Evolutionary conservation across 2,113 vertebrate genomes (phyloP).

Genomic region (Thunnus thynnus): DNA sequence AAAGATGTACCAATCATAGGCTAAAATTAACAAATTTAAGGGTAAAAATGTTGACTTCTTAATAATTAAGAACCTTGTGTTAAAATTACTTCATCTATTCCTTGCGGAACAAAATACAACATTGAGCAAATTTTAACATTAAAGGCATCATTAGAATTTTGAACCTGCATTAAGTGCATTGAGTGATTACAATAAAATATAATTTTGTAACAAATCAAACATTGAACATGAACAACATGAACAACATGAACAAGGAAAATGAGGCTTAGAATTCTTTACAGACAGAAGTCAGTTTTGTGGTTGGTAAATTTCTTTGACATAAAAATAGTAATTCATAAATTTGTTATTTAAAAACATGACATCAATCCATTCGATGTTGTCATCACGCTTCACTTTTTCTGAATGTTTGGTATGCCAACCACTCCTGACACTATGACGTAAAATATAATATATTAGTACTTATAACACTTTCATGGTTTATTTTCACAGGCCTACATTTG

Average conservation of each 20-base stretch:
- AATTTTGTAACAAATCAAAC: constrained; percentile 50
- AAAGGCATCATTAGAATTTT: constrained; percentile 47
- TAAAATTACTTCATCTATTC: constrained; percentile 52
- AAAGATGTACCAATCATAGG: constrained; percentile 80
- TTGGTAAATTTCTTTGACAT: constrained; percentile 24
- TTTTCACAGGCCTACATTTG: constrained; percentile 54
- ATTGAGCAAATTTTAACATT: constrained; percentile 18
- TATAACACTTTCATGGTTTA: constrained; percentile 77
- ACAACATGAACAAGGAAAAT: constrained; percentile 26
- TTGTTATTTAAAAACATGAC: constrained; percentile 28
- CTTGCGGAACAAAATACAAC: constrained; percentile 50
- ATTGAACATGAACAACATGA: constrained; percentile 30
- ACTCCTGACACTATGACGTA: constrained; percentile 37
- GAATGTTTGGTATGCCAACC: constrained; percentile 32
- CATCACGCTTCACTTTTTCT: constrained; percentile 17
- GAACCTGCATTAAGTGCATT: constrained; percentile 75
- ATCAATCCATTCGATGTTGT: constrained; percentile 12
- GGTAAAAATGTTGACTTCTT: constrained; percentile 43
- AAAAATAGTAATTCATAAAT: constrained; percentile 23
- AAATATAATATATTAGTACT: constrained; percentile 78
- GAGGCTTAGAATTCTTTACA: constrained; percentile 21
- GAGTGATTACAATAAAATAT: constrained; percentile 62
- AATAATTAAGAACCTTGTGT: constrained; percentile 41
- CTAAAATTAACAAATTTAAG: constrained; percentile 41
- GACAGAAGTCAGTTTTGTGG: constrained; percentile 20